phyloP scores from a whole-genome alignment of 2,888 invertebrate species.

The Galerucella pusilla region DNA sequence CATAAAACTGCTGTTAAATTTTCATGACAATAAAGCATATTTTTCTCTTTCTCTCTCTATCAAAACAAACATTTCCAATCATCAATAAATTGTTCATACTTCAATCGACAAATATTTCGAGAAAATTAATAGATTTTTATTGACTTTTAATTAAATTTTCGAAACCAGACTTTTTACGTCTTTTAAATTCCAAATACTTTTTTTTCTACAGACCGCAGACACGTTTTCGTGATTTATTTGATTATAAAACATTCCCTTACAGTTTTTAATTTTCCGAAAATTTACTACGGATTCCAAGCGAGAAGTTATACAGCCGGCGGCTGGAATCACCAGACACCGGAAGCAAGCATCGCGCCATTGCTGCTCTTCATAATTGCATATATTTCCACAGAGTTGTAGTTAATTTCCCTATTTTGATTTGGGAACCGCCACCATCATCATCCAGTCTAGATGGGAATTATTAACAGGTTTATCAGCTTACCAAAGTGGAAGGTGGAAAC shows the following conservation, averaged over 20 bases:
- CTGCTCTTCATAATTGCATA: slow-evolving; percentile 45
- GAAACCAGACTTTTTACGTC: neutral
- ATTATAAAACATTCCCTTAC: neutral
- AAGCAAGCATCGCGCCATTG: slow-evolving; percentile 7
- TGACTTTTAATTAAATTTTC: neutral
- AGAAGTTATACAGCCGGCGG: slow-evolving; percentile 24
- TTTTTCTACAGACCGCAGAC: neutral
- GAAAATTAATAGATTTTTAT: neutral
- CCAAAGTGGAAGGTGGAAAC: slow-evolving; percentile 19
- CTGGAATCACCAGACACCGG: slow-evolving; percentile 23
- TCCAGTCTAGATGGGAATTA: slow-evolving; percentile 40
- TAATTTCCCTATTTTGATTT: slow-evolving; percentile 50
- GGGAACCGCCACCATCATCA: slow-evolving; percentile 32
- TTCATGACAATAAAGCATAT: no score
- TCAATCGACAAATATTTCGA: neutral
- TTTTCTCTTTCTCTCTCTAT: no score
- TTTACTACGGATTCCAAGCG: slow-evolving; percentile 18
- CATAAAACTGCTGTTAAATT: no score
- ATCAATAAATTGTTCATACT: neutral
- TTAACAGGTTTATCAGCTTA: slow-evolving; percentile 39
- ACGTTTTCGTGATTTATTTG: neutral
- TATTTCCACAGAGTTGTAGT: slow-evolving; percentile 42
- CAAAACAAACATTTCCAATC: no score
- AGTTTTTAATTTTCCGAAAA: slow-evolving; percentile 20
- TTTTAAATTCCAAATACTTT: neutral